phyloP scores from a whole-genome alignment of 2,113 vertebrate genomes.

The Syngnathus scovelli region DNA sequence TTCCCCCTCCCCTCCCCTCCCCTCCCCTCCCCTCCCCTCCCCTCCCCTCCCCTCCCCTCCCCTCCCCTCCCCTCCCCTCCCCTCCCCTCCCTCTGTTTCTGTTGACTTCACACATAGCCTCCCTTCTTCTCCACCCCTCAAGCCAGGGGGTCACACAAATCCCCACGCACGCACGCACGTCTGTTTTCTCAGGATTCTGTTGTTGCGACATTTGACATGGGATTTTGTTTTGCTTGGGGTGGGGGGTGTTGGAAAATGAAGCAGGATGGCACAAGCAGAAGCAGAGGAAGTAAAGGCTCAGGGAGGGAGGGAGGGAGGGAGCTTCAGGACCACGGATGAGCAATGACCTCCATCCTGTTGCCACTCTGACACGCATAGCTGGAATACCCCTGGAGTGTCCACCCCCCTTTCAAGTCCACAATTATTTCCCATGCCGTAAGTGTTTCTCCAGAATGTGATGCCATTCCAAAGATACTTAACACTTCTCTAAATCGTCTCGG shows the following conservation, averaged over 20 bases:
- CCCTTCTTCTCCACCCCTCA: constrained; percentile 7
- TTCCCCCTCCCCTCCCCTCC: constrained; percentile 18
- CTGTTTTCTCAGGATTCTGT: constrained; percentile 31
- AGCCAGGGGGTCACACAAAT: constrained; percentile 37
- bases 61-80: constrained; percentile 7
- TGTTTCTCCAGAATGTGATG: background rate
- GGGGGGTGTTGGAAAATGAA: background rate
- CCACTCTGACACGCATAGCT: constrained; percentile 65
- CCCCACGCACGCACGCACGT: constrained; percentile 19
- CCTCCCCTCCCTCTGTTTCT: constrained; percentile 25
- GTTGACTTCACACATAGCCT: constrained; percentile 24
- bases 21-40: constrained; percentile 6
- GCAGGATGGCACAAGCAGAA: background rate
- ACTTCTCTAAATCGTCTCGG: background rate
- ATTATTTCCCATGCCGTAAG: background rate
- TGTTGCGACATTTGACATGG: constrained; percentile 44
- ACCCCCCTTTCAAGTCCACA: constrained; percentile 4
- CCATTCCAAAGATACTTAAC: constrained; percentile 8
- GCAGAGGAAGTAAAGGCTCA: background rate
- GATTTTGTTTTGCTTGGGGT: constrained; percentile 20
- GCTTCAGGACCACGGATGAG: constrained; percentile 39
- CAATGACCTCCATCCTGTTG: constrained; percentile 54
- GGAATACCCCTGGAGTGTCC: constrained; percentile 42
- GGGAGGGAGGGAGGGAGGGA: background rate
- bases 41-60: constrained; percentile 7